phyloP scores from a whole-genome alignment of 2,113 vertebrate species.

The Gymnocephalus cernua region DNA sequence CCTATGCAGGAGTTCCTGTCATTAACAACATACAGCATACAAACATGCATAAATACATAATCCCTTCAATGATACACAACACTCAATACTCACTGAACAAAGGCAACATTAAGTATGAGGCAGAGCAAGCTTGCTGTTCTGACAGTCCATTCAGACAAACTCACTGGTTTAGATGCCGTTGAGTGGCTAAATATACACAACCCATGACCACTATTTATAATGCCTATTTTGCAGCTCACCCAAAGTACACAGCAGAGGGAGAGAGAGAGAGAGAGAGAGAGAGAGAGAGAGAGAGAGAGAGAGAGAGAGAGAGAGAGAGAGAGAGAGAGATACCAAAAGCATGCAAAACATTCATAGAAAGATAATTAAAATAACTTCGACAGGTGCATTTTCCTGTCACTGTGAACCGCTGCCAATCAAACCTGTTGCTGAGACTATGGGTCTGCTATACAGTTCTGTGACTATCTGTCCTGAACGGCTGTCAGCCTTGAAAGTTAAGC shows the following conservation, averaged over 20 bases:
- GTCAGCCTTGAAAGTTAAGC: slow-evolving; percentile 45
- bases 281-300: slow-evolving; percentile 16
- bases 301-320: slow-evolving; percentile 7
- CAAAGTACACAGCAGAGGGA: slow-evolving; percentile 68
- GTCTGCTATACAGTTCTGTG: slow-evolving; percentile 6
- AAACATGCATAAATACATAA: slow-evolving; percentile 20
- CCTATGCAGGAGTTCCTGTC: slow-evolving; percentile 93
- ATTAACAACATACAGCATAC: slow-evolving; percentile 55
- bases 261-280: not conserved
- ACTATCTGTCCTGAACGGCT: slow-evolving; percentile 18
- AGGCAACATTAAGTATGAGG: slow-evolving; percentile 60
- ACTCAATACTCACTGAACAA: slow-evolving; percentile 58
- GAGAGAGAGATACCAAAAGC: slow-evolving; percentile 24
- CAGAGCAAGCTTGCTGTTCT: slow-evolving; percentile 51
- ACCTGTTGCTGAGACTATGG: slow-evolving; percentile 15
- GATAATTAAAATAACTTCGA: slow-evolving; percentile 64
- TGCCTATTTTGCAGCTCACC: slow-evolving; percentile 82
- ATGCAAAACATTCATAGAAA: slow-evolving; percentile 63
- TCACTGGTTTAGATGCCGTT: slow-evolving; percentile 77
- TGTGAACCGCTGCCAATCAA: slow-evolving; percentile 55
- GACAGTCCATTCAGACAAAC: slow-evolving; percentile 77
- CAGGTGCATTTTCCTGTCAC: slow-evolving; percentile 71
- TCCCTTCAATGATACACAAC: slow-evolving; percentile 7
- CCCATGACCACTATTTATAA: slow-evolving; percentile 88
- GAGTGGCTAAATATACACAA: slow-evolving; percentile 87